Evolutionary conservation across 2,797 vertebrate species (phyloP).

Genomic region (Sebastes iracundus): DNA sequence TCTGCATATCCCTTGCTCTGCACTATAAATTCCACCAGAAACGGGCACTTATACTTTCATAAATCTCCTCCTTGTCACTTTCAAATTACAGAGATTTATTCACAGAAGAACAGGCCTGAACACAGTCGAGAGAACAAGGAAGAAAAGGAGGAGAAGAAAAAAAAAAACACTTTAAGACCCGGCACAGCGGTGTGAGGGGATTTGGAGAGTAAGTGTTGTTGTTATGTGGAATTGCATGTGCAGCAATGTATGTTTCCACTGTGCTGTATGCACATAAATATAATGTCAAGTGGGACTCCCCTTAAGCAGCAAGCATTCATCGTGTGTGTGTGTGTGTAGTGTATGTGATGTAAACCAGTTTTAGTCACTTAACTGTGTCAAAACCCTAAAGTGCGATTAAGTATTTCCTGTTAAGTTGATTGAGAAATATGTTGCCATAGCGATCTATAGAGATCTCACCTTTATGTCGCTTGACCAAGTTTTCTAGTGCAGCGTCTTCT

Average conservation of each 20-base stretch:
- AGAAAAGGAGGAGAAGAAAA: slow-evolving; percentile 8
- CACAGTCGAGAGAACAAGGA: slow-evolving; percentile 50
- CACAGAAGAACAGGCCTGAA: slow-evolving; percentile 83
- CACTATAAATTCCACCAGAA: slow-evolving; percentile 83
- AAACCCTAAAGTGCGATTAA: neutral
- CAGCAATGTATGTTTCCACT: slow-evolving; percentile 56
- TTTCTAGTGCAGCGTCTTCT: too few relatives aligned
- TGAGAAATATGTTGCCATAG: neutral
- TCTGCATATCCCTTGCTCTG: slow-evolving; percentile 85
- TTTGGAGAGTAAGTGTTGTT: slow-evolving; percentile 83
- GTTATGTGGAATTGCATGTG: slow-evolving; percentile 81
- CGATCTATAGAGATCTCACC: neutral
- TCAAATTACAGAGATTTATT: slow-evolving; percentile 92
- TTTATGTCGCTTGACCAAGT: neutral
- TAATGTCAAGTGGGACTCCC: slow-evolving; percentile 82
- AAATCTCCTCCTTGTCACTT: slow-evolving; percentile 89
- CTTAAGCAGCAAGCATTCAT: slow-evolving; percentile 77
- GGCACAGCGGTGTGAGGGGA: slow-evolving; percentile 79
- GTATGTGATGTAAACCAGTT: slow-evolving; percentile 60
- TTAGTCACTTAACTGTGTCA: slow-evolving; percentile 4
- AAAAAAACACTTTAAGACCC: slow-evolving; percentile 77
- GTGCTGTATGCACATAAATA: slow-evolving; percentile 58
- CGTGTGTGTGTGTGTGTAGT: slow-evolving; percentile 80
- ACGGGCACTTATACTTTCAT: slow-evolving; percentile 83
- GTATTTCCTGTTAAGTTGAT: neutral